A percentile compares a stretch with the other conserved stretches of the same genome.
Evolutionary conservation across 2,888 invertebrate species (phyloP).

Genomic region (Agrenia bidenticulata): DNA sequence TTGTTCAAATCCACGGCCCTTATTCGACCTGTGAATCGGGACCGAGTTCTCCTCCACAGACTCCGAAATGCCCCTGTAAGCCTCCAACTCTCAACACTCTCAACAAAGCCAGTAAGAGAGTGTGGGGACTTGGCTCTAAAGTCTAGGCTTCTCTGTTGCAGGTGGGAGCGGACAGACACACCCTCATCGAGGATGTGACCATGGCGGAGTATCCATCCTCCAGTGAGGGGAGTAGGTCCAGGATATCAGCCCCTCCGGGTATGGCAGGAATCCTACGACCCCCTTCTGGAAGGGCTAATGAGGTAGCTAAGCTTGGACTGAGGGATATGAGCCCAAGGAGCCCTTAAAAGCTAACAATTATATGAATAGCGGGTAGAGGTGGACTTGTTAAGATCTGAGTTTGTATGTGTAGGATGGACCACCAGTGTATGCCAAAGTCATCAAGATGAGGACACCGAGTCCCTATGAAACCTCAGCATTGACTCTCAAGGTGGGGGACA

Average conservation of each 20-base stretch:
- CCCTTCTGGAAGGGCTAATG: background rate
- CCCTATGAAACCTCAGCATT: conserved; percentile 95
- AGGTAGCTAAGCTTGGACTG: no score
- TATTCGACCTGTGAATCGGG: conserved; percentile 40
- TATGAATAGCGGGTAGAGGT: no score
- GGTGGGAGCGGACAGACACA: background rate
- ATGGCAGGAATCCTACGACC: background rate
- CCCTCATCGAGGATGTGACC: background rate
- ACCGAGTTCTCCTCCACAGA: conserved; percentile 27
- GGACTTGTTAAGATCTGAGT: no score
- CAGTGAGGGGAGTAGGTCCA: background rate
- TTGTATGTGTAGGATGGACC: conserved; percentile 67
- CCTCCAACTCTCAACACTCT: no score
- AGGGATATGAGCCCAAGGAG: no score
- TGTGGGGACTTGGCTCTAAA: background rate
- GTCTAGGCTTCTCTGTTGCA: no score
- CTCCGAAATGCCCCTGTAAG: background rate
- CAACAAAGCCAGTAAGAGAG: background rate
- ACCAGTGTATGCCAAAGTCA: conserved; percentile 87
- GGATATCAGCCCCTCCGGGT: background rate
- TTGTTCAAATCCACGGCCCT: conserved; percentile 43
- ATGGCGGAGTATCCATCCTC: no score
- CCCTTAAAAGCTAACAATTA: no score
- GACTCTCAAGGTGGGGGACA: conserved; percentile 88
- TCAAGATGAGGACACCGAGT: conserved; percentile 90